Evolutionary conservation across 2,797 vertebrate genomes (phyloP).

Genomic region (Coranthus polyacanthus): DNA sequence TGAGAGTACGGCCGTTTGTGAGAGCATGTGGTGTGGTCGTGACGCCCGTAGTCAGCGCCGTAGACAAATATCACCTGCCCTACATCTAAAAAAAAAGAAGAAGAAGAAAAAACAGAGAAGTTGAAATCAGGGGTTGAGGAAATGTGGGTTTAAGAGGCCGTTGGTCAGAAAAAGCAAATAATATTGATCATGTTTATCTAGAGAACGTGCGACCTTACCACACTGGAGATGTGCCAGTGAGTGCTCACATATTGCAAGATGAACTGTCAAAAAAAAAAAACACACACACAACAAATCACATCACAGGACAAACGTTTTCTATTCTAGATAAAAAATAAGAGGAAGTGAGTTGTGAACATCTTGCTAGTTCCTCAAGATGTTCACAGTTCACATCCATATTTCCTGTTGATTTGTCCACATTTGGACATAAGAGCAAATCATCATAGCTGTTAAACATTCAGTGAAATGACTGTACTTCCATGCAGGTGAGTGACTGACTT

Average conservation of each 20-base stretch:
- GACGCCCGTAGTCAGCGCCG: slow-evolving; percentile 54
- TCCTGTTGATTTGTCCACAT: neutral
- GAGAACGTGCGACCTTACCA: slow-evolving; percentile 13
- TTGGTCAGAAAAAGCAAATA: neutral
- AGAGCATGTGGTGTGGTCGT: slow-evolving; percentile 25
- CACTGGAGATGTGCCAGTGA: neutral
- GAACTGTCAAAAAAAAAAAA: neutral
- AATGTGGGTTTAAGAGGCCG: neutral
- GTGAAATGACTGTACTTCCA: too few species aligned
- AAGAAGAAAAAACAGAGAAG: too few species aligned
- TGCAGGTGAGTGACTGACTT: slow-evolving; percentile 8
- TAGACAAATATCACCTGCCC: slow-evolving; percentile 28
- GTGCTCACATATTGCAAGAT: slow-evolving; percentile 7
- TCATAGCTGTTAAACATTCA: too few species aligned
- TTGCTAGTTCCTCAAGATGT: too few species aligned
- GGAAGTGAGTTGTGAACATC: too few species aligned
- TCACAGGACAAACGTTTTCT: too few species aligned
- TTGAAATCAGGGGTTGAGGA: neutral
- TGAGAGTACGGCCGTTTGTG: accelerated
- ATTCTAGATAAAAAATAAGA: too few species aligned
- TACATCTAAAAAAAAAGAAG: slow-evolving; percentile 2
- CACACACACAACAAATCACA: neutral
- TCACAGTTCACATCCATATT: too few species aligned
- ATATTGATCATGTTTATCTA: neutral
- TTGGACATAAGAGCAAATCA: neutral